A percentile compares a stretch with the other conserved stretches of the same genome.
Evolutionary conservation across 2,797 vertebrate species (phyloP).

Genomic region (Gymnoscopelus braueri): DNA sequence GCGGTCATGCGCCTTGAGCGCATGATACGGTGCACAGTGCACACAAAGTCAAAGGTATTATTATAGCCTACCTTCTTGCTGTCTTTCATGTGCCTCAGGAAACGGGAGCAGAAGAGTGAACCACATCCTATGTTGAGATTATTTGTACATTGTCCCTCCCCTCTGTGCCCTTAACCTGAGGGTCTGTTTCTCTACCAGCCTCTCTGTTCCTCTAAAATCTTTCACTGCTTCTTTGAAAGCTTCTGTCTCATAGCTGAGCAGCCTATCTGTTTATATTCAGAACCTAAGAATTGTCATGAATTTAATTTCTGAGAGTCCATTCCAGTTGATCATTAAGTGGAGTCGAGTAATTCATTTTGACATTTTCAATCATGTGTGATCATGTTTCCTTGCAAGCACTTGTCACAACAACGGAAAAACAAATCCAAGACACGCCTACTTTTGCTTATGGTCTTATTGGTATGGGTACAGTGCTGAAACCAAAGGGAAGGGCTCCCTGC

Average conservation of each 20-base stretch:
- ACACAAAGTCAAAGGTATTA: constrained; percentile 9
- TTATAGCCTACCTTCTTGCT: constrained; percentile 5
- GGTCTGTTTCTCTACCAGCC: constrained; percentile 8
- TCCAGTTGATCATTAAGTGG: no score
- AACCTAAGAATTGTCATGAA: no score
- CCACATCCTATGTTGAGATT: constrained; percentile 25
- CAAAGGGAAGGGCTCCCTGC: neutral
- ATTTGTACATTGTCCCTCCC: neutral
- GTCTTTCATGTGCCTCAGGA: constrained; percentile 23
- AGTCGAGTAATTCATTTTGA: no score
- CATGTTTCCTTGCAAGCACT: neutral
- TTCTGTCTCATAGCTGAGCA: constrained; percentile 7
- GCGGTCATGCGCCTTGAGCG: constrained; percentile 1
- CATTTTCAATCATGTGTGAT: no score
- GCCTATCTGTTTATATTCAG: no score
- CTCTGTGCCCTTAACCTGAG: constrained; percentile 20
- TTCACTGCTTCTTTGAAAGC: neutral
- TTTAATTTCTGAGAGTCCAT: no score
- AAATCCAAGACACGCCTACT: no score
- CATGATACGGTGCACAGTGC: neutral
- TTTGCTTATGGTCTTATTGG: neutral
- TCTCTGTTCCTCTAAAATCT: constrained; percentile 32
- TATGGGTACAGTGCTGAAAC: neutral
- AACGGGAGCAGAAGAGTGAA: constrained; percentile 25
- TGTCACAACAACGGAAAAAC: neutral